Evolutionary conservation across 2,888 invertebrate species (phyloP).

Genomic region (Patella ulyssiponensis): DNA sequence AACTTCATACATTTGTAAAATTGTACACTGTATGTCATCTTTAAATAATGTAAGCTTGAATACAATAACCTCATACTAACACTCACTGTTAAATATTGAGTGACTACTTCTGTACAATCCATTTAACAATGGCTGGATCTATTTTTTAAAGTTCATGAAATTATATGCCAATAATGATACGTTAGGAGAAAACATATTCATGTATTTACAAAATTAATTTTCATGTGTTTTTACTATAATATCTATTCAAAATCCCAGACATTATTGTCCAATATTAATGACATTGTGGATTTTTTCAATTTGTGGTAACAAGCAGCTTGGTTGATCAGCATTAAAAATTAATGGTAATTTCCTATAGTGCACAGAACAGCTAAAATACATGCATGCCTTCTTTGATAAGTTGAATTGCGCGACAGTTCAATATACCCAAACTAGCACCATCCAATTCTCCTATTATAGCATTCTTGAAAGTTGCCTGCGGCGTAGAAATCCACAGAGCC

Average conservation of each 20-base stretch:
- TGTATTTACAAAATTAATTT: neutral
- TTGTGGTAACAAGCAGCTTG: neutral
- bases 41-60: too few relatives aligned
- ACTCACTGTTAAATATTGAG: too few relatives aligned
- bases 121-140: too few relatives aligned
- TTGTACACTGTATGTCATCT: too few relatives aligned
- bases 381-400: neutral
- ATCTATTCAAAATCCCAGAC: neutral
- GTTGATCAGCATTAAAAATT: constrained; percentile 1
- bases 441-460: neutral
- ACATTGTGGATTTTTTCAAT: neutral
- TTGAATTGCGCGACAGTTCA: neutral
- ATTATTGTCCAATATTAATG: neutral
- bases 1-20: too few relatives aligned
- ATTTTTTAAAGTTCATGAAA: too few relatives aligned
- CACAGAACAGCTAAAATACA: neutral
- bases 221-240: neutral
- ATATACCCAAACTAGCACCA: neutral
- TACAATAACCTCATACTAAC: too few relatives aligned
- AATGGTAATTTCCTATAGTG: neutral
- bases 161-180: too few relatives aligned
- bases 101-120: too few relatives aligned
- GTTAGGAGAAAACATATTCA: too few relatives aligned
- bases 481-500: neutral
- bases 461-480: neutral